These are phyloP conservation scores for Furcifer pardalis DNA, from an alignment of 2,797 vertebrate genomes.

Conservation along the genomic window DNA sequence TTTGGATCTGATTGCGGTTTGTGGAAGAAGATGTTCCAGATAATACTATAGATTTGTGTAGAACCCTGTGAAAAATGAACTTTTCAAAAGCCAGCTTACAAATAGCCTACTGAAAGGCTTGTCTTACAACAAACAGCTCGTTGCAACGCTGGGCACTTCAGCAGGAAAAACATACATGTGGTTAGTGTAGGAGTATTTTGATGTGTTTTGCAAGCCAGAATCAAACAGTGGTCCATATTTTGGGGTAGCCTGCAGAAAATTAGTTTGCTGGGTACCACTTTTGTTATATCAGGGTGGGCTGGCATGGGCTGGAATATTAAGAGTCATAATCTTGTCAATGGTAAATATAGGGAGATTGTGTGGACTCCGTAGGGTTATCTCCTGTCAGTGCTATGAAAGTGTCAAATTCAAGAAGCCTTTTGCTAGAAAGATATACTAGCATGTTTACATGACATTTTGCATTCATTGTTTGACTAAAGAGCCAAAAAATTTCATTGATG, in stretches of 20 bases:
- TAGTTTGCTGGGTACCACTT: conserved; percentile 36
- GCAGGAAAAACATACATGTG: neutral
- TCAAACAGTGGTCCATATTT: conserved; percentile 32
- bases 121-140: conserved; percentile 12
- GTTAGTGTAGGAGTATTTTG: conserved; percentile 38
- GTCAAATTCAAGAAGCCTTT: conserved; percentile 20
- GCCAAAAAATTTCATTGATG: conserved; percentile 48
- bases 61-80: conserved; percentile 32
- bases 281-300: neutral
- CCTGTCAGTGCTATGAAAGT: neutral
- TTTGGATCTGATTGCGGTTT: conserved; percentile 46
- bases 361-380: conserved; percentile 12
- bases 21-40: conserved; percentile 25
- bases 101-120: conserved; percentile 32
- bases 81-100: conserved; percentile 20
- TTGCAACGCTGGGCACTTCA: conserved; percentile 52
- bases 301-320: conserved; percentile 16
- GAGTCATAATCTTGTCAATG: conserved; percentile 9
- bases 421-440: conserved; percentile 33
- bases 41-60: conserved; percentile 41
- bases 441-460: conserved; percentile 32
- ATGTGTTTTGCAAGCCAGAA: conserved; percentile 31
- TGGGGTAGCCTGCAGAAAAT: neutral
- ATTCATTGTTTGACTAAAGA: conserved; percentile 63
- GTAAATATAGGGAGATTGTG: neutral